Evolutionary conservation across 2,797 vertebrate species (phyloP).

Genomic region (Melopsittacus undulatus): DNA sequence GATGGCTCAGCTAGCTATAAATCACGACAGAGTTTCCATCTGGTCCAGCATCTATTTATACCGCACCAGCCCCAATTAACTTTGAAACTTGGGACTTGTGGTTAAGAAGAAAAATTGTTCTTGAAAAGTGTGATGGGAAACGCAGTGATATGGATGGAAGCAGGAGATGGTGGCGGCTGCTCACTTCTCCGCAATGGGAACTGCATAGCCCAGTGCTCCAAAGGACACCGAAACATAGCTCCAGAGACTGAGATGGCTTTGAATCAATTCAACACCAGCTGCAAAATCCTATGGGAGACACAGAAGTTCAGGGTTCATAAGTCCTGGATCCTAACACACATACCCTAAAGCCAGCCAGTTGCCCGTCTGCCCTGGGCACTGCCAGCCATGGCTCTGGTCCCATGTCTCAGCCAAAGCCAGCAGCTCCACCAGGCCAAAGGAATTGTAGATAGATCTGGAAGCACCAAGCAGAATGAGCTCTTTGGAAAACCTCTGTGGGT

Average conservation of each 20-base stretch:
- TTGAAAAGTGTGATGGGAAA: conserved; percentile 36
- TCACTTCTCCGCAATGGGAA: not conserved
- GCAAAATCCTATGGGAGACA: not conserved
- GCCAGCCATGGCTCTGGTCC: not conserved
- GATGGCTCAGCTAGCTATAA: conserved; percentile 76
- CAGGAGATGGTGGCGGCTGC: not conserved
- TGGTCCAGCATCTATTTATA: conserved; percentile 74
- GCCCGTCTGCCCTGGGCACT: not conserved
- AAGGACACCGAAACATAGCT: not conserved
- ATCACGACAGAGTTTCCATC: conserved; percentile 67
- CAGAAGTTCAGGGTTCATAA: not conserved
- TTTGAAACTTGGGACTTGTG: conserved; percentile 47
- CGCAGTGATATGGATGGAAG: fast-evolving
- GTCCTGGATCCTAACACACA: not conserved
- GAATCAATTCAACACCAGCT: not conserved
- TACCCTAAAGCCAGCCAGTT: not conserved
- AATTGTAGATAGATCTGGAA: not conserved
- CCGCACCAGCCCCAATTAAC: conserved; percentile 69
- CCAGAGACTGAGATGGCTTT: fast-evolving
- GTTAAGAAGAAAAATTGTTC: conserved; percentile 55
- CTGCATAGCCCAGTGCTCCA: not conserved
- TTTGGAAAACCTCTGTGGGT: not conserved
- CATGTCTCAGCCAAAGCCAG: not conserved
- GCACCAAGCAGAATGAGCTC: not conserved
- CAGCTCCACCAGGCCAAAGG: fast-evolving